These are phyloP conservation scores for Genyomyrus donnyi DNA, from an alignment of 2,113 vertebrate species.

Conservation along the genomic window DNA sequence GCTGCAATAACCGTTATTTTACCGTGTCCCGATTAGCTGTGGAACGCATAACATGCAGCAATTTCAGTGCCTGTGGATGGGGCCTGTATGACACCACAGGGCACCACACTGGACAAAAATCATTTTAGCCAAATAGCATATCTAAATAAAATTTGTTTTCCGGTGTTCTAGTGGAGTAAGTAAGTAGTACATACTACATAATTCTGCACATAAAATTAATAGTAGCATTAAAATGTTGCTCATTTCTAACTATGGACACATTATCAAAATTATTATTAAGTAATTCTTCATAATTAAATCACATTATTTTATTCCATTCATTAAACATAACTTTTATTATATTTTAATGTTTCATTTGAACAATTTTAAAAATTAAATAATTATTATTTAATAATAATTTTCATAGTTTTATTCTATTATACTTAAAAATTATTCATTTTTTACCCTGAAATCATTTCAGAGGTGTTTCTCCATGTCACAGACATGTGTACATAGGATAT, in stretches of 20 bases:
- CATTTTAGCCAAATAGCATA: background rate
- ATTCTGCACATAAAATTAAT: background rate
- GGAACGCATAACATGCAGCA: background rate
- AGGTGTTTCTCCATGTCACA: background rate
- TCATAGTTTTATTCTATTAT: background rate
- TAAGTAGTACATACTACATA: background rate
- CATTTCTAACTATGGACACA: background rate
- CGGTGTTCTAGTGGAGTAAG: background rate
- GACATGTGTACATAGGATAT: background rate
- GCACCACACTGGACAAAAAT: background rate
- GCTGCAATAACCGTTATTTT: background rate
- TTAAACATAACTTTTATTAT: background rate
- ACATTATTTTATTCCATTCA: background rate
- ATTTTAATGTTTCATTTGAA: background rate
- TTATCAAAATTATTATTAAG: background rate
- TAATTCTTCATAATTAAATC: background rate
- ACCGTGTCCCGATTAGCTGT: background rate
- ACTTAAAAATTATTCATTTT: background rate
- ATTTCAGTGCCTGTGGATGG: background rate
- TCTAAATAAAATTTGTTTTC: background rate
- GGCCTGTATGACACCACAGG: background rate
- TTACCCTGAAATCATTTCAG: background rate
- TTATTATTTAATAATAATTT: slow-evolving; percentile 1
- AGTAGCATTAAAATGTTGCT: background rate
- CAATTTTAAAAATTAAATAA: background rate